Percentiles rank a stretch among this genome's conserved stretches.
Conservation (phyloP, 1,140 invertebrate genomes). For the Sminthurides bifidus region DNA sequence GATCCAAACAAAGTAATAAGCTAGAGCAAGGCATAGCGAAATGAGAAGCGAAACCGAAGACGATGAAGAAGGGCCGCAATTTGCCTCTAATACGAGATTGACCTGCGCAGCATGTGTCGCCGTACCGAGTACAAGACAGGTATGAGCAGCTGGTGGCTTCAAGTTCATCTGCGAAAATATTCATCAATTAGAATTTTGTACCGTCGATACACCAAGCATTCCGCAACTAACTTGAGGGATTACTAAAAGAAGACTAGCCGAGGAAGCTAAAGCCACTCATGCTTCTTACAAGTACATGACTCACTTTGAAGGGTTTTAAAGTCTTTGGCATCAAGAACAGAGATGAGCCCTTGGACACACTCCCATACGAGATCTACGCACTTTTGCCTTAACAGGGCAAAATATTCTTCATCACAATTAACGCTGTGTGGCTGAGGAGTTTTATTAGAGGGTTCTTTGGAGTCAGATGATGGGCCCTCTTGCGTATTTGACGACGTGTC, state of each 20-base stretch:
- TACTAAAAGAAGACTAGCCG: neutral
- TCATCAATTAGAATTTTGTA: neutral
- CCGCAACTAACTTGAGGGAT: neutral
- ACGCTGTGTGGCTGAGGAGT: neutral
- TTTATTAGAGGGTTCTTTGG: neutral
- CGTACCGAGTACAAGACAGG: slow-evolving; percentile 28
- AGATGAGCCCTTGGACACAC: slow-evolving; percentile 29
- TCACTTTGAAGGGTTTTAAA: slow-evolving; percentile 30
- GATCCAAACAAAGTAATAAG: slow-evolving; percentile 32
- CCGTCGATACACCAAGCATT: neutral
- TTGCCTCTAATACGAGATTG: slow-evolving; percentile 19
- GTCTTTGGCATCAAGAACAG: slow-evolving; percentile 30
- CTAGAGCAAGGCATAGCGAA: slow-evolving; percentile 27
- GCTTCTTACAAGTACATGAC: too few species aligned
- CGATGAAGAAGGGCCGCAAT: slow-evolving; percentile 29
- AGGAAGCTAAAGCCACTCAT: too few species aligned
- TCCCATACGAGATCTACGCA: slow-evolving; percentile 28
- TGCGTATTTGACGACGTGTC: neutral
- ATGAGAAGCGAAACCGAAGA: slow-evolving; percentile 30
- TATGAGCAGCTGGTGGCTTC: slow-evolving; percentile 30
- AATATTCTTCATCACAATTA: slow-evolving; percentile 30
- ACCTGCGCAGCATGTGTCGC: slow-evolving; percentile 21
- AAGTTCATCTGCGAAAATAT: slow-evolving; percentile 22
- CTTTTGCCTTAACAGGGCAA: slow-evolving; percentile 20
- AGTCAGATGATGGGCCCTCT: slow-evolving; percentile 1